Percentiles rank a stretch among this genome's conserved stretches.
phyloP scores from a whole-genome alignment of 2,888 invertebrate species.

The Polydrusus tereticollis region DNA sequence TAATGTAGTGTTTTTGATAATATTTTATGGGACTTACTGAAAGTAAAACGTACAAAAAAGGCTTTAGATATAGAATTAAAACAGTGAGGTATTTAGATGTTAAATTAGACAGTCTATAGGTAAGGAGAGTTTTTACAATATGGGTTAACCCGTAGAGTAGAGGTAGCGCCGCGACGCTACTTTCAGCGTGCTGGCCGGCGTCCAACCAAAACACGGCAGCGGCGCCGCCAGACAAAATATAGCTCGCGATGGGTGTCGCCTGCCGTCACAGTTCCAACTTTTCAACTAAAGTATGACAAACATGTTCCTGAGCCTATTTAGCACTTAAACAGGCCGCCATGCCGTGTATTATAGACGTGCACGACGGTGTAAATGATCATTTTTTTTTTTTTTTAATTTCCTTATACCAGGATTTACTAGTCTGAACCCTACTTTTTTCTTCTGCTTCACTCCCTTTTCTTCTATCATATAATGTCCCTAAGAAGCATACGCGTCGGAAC shows the following conservation, averaged over 20 bases:
- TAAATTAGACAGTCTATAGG: too few relatives aligned
- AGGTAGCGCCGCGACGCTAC: slow-evolving; percentile 55
- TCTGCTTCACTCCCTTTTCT: too few relatives aligned
- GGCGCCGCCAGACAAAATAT: slow-evolving; percentile 60
- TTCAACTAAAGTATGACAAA: slow-evolving; percentile 19
- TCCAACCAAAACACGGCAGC: slow-evolving; percentile 60
- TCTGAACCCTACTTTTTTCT: too few relatives aligned
- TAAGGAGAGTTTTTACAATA: not conserved
- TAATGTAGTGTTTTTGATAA: not conserved
- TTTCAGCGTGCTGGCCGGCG: slow-evolving; percentile 57
- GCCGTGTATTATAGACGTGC: too few relatives aligned
- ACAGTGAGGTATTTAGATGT: too few relatives aligned
- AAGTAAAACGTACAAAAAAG: not conserved
- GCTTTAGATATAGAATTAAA: too few relatives aligned
- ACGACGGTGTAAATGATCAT: not conserved
- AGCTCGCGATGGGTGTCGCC: slow-evolving; percentile 46
- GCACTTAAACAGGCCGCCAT: not conserved
- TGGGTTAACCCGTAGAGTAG: not conserved
- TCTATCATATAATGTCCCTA: too few relatives aligned
- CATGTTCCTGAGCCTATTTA: slow-evolving; percentile 5
- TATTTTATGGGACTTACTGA: not conserved
- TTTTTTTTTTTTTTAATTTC: too few relatives aligned
- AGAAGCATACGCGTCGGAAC: too few relatives aligned
- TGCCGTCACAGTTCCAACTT: slow-evolving; percentile 23
- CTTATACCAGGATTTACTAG: too few relatives aligned